Base-by-base conservation (phyloP, 2,888 invertebrate genomes). In the Eristalis arbustorum region DNA sequence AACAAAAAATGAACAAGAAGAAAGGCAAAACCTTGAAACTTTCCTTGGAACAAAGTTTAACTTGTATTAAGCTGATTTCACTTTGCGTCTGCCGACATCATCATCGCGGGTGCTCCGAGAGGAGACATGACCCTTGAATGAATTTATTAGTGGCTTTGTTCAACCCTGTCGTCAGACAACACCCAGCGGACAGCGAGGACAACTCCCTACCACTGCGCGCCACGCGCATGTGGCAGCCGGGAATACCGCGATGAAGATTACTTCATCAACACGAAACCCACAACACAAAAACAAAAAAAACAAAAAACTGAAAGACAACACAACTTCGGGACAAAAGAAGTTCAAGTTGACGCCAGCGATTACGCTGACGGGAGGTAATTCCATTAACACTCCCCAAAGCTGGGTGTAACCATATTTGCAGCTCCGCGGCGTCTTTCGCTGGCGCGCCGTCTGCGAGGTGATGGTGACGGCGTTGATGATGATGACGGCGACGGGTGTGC, bases 351-450 rank as follows among this genome's bases (percentile, higher is more conserved):
- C 11, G 31, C 14, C 63, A 23, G 18, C 37, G 10, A 14, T 18
- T 49, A 49, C 18, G 49, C 18, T 18, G 18, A 49, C 59, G 59
- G 61, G 57, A 69, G 37, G 6, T 69, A 78, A 73, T 83, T 74
- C 73, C 83, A 83, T 74, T 74, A 83, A 74, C 73, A 73, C 68
- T 61, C 63, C 42, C 18, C 40, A 56, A 73, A 67, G 14, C 34
- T 6, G 11, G 5, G 28, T 34, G 23, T 11, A 42, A 25, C 71
- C 59, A 34, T 78, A 23, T 31, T 56, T 49, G 31, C 62, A 28
- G 66, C 37, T 69, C 22, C 68, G 40, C 63, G 77, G 28, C 37
- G 11, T 22, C 63, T 57, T 18, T 63, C 14, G 5, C 37, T 68
- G 57, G 34, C 49, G 34, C 11, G 59, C 4, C 40, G 13, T 56